phyloP scores from a whole-genome alignment of 2,113 vertebrate genomes.

The Dolichallabes microphthalmus region DNA sequence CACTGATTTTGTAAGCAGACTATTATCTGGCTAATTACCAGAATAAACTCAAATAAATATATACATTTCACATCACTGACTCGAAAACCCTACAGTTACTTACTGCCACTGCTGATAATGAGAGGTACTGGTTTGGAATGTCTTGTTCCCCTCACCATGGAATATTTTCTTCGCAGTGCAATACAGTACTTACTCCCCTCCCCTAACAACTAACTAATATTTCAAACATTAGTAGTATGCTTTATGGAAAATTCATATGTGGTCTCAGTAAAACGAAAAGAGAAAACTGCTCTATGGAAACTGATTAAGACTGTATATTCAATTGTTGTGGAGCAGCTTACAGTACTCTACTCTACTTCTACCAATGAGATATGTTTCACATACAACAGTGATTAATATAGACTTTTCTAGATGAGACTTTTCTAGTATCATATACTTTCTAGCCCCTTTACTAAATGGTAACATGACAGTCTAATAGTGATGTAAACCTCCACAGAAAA shows the following conservation, averaged over 20 bases:
- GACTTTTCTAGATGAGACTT: too few relatives aligned
- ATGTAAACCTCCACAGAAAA: background rate
- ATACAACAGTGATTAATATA: background rate
- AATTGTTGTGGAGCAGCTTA: too few relatives aligned
- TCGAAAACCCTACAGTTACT: background rate
- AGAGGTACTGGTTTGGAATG: background rate
- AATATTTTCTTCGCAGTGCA: background rate
- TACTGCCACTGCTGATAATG: background rate
- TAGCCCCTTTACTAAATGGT: background rate
- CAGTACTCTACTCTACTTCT: background rate
- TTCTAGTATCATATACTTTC: too few relatives aligned
- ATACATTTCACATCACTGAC: background rate
- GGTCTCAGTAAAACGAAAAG: background rate
- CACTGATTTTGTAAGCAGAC: background rate
- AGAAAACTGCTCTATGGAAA: background rate
- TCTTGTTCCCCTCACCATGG: background rate
- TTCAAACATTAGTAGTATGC: background rate
- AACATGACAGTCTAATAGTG: background rate
- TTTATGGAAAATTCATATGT: background rate
- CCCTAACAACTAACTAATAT: background rate
- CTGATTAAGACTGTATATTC: background rate
- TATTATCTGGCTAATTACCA: background rate
- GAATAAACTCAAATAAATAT: too few relatives aligned
- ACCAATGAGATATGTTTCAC: too few relatives aligned
- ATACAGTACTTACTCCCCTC: background rate